phyloP scores from a whole-genome alignment of 2,113 vertebrate species.

The Protomyctophum bolini region DNA sequence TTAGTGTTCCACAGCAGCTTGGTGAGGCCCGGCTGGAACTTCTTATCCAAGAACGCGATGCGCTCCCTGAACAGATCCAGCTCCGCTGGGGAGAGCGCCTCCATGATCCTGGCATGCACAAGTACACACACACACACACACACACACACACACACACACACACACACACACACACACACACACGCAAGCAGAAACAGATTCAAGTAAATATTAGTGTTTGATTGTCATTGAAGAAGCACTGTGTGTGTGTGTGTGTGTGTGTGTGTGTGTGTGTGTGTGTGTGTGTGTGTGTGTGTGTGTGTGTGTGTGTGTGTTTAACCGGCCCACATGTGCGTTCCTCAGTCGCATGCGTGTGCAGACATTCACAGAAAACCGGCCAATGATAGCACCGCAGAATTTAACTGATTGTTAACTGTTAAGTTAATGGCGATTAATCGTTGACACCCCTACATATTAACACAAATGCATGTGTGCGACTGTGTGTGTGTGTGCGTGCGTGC shows the following conservation, averaged over 20 bases:
- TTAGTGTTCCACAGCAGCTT: slow-evolving; percentile 84
- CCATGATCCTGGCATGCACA: slow-evolving; percentile 78
- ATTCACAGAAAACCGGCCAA: too few species aligned
- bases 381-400: too few species aligned
- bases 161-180: neutral
- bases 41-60: slow-evolving; percentile 82
- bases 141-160: slow-evolving; percentile 4
- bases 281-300: neutral
- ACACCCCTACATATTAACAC: too few species aligned
- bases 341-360: too few species aligned
- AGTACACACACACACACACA: slow-evolving; percentile 18
- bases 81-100: slow-evolving; percentile 79
- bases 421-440: too few species aligned
- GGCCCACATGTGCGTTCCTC: too few species aligned
- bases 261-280: neutral
- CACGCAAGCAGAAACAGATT: neutral
- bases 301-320: neutral
- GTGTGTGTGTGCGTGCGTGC: neutral
- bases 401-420: too few species aligned
- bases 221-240: neutral
- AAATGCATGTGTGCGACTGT: neutral
- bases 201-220: neutral
- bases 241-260: neutral
- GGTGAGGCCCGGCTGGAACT: slow-evolving; percentile 85
- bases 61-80: slow-evolving; percentile 82